Conservation (phyloP, 1,140 invertebrate genomes). For the Drosophila pruinosa region DNA sequence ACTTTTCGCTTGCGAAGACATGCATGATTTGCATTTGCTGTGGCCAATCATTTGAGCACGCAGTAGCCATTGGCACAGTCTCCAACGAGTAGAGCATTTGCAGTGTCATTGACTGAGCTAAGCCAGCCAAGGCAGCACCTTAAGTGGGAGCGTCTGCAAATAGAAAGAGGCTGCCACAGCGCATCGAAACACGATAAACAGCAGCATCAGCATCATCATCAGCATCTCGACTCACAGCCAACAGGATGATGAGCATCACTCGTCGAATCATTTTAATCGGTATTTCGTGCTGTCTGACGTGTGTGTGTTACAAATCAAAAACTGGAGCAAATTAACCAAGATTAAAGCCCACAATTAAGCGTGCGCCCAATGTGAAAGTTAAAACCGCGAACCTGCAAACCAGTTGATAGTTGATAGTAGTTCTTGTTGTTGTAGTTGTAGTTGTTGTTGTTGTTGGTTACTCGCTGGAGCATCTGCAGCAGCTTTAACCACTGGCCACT, state of each 20-base stretch:
- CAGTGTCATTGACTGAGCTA: too few species aligned
- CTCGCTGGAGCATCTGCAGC: constrained; percentile 54
- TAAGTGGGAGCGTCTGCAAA: not conserved
- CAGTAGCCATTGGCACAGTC: not conserved
- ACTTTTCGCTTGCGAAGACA: not conserved
- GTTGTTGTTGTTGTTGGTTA: constrained; percentile 15
- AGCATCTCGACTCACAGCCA: too few species aligned
- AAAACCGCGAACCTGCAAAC: constrained; percentile 54
- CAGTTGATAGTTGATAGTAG: constrained; percentile 57
- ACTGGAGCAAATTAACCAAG: constrained; percentile 79
- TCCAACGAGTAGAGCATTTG: not conserved
- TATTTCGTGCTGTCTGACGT: constrained; percentile 37
- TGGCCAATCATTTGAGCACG: constrained; percentile 9
- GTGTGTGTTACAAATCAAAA: constrained; percentile 47
- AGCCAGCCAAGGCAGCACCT: not conserved
- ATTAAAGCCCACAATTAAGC: constrained; percentile 76
- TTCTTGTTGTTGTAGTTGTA: constrained; percentile 29
- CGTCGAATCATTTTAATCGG: constrained; percentile 33
- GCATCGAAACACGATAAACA: not conserved
- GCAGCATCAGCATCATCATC: not conserved
- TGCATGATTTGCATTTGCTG: not conserved
- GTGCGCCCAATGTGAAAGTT: constrained; percentile 77
- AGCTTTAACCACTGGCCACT: constrained; percentile 30
- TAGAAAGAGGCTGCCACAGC: constrained; percentile 10
- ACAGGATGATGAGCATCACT: constrained; percentile 4